Conservation (phyloP, 1,140 invertebrate species). For the Lepidurus apus region DNA sequence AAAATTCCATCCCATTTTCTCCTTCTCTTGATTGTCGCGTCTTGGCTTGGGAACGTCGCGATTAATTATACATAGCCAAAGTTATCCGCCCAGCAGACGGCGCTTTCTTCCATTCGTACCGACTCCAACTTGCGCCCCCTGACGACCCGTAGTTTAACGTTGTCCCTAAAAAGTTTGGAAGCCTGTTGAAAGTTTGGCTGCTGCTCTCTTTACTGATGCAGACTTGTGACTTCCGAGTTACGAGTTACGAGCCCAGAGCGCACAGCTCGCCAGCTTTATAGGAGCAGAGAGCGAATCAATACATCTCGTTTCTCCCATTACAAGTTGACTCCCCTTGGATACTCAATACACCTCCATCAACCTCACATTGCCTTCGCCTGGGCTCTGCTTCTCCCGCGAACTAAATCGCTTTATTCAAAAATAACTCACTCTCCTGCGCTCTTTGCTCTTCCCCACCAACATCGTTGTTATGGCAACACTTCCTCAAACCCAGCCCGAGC, state of each 20-base stretch:
- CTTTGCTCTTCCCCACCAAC: neutral
- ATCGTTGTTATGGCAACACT: slow-evolving; percentile 18
- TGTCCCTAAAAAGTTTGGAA: slow-evolving; percentile 16
- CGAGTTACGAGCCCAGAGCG: slow-evolving; percentile 11
- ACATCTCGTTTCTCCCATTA: slow-evolving; percentile 21
- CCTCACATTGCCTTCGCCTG: neutral
- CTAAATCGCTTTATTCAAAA: slow-evolving; percentile 7
- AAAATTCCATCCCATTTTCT: neutral
- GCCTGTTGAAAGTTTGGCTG: slow-evolving; percentile 5
- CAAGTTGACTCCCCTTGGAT: slow-evolving; percentile 19
- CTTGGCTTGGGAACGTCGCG: neutral
- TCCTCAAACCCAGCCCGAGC: neutral
- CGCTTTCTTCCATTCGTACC: neutral
- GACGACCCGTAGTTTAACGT: neutral
- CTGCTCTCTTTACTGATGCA: neutral
- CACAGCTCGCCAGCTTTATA: slow-evolving; percentile 4
- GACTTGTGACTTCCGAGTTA: slow-evolving; percentile 20
- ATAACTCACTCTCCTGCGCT: neutral
- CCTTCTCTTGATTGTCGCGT: neutral
- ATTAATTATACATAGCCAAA: neutral
- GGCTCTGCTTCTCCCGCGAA: neutral
- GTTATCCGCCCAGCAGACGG: neutral
- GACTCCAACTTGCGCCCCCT: neutral
- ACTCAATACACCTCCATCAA: slow-evolving; percentile 15
- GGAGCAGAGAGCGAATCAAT: slow-evolving; percentile 18